phyloP scores from a whole-genome alignment of 2,888 invertebrate genomes.

The Phengaris arion region DNA sequence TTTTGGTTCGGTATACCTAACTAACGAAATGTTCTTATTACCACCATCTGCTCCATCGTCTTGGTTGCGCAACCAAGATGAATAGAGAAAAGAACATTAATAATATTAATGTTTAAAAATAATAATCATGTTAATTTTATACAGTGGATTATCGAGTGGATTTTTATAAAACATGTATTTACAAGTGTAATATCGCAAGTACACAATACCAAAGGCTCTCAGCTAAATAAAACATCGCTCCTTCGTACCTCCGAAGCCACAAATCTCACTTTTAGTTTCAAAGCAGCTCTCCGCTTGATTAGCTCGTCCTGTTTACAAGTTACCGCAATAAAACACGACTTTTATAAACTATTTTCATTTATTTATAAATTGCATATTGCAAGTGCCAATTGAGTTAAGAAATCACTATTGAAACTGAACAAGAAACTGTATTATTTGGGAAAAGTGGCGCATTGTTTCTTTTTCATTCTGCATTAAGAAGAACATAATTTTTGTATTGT shows the following conservation, averaged over 20 bases:
- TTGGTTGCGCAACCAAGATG: too few relatives aligned
- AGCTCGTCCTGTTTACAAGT: slow-evolving; percentile 40
- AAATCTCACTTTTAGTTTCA: slow-evolving; percentile 62
- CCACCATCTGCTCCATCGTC: too few relatives aligned
- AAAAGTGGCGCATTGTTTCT: too few relatives aligned
- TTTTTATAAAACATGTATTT: neutral
- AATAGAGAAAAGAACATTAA: too few relatives aligned
- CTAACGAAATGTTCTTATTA: too few relatives aligned
- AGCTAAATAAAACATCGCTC: slow-evolving; percentile 56
- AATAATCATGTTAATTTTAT: too few relatives aligned
- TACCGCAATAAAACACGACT: slow-evolving; percentile 22
- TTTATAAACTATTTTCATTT: slow-evolving; percentile 16
- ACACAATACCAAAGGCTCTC: slow-evolving; percentile 50
- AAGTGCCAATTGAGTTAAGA: neutral
- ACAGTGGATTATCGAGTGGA: neutral
- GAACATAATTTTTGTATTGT: too few relatives aligned
- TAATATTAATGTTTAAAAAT: too few relatives aligned
- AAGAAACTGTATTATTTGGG: too few relatives aligned
- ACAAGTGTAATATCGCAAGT: slow-evolving; percentile 30
- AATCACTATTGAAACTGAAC: neutral
- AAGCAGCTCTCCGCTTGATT: slow-evolving; percentile 63
- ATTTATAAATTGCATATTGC: neutral
- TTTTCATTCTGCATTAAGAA: too few relatives aligned
- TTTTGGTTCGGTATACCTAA: too few relatives aligned
- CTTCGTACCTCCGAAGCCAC: slow-evolving; percentile 46